These are phyloP conservation scores for Ormyrus rosae DNA, from an alignment of 2,888 invertebrate species.

Conservation along the genomic window DNA sequence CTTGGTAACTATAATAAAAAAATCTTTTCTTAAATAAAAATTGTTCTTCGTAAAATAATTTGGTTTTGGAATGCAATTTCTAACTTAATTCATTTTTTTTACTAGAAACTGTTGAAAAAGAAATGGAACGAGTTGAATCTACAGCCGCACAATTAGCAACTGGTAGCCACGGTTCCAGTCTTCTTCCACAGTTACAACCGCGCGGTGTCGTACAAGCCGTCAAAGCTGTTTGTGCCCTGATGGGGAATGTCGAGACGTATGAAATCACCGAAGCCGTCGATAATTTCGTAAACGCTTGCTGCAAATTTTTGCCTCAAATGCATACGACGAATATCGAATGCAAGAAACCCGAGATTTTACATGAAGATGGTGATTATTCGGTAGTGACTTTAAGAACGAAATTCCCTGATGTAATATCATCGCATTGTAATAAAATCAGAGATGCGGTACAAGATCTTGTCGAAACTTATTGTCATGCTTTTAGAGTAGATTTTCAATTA, in stretches of 20 bases:
- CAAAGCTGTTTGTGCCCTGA: slow-evolving; percentile 92
- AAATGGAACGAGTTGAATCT: slow-evolving; percentile 86
- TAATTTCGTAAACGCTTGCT: slow-evolving; percentile 80
- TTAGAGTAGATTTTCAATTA: slow-evolving; percentile 89
- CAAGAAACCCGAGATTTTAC: slow-evolving; percentile 81
- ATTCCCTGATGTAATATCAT: slow-evolving; percentile 79
- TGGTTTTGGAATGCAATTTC: background rate
- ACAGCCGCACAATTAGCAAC: slow-evolving; percentile 77
- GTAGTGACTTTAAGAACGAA: slow-evolving; percentile 80
- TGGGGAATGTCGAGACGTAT: slow-evolving; percentile 92
- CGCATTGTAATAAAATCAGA: slow-evolving; percentile 84
- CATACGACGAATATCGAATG: slow-evolving; percentile 73
- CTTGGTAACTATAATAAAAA: slow-evolving; percentile 79
- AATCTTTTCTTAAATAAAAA: background rate
- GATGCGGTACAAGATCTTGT: slow-evolving; percentile 89
- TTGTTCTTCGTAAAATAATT: background rate
- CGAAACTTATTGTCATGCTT: slow-evolving; percentile 90
- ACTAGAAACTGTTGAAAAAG: slow-evolving; percentile 88
- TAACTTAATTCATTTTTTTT: slow-evolving; percentile 27
- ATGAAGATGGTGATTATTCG: slow-evolving; percentile 84
- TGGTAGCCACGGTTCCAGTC: slow-evolving; percentile 70
- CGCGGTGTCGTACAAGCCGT: slow-evolving; percentile 92
- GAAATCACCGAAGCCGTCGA: slow-evolving; percentile 89
- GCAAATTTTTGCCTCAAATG: slow-evolving; percentile 75
- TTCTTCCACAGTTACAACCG: slow-evolving; percentile 78